Evolutionary conservation across 2,113 vertebrate genomes (phyloP), one percentile per base, ranked within the genome.

Genomic region (Tenebrosternarchus preto): DNA sequence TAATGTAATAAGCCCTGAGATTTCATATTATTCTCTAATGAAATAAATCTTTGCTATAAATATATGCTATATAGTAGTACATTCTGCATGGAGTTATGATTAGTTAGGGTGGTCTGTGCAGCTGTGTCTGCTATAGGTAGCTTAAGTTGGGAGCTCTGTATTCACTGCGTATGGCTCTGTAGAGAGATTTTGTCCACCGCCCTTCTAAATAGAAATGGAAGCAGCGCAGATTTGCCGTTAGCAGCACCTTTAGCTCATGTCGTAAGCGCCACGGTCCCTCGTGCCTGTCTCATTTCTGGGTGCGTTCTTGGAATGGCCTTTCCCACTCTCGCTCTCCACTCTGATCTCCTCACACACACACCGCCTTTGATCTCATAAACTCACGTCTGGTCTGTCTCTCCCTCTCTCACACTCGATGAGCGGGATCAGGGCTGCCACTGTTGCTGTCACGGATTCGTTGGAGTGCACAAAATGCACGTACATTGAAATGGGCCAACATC

Each of bases 371-470:
- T 69, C 33, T 17, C 20, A 46, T 19, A 70, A 33, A 33, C 67
- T 46, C 24, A 55, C 59, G 25, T 50, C 69, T 63, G 64, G 76
- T 78, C 60, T 76, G 22, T 50, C 64, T 77, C 43, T 66, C 63
- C 39, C 36, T 50, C 64, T 77, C 43, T 66, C 63, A 29, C 55
- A 53, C 43, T 64, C 39, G 64, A 53, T 20, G 61, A 59, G 33
- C 59, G 72, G 57, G 72, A 31, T 60, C 27, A 16, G 36, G n/a
- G 5, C 17, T 1, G 7, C 9, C 1, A 31, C 29, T 25, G 63
- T 2, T 1, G 19, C 2, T 7, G 29, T 19, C 17, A 20, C 63
- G 63, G 12, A 1, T 19, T 19, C 17, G 24, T 19, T 0, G 5
- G 25, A 1, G 15, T 66, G 63, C 0, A 17, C 17, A 4, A 66